Base-by-base conservation (phyloP, 1,140 invertebrate species). In the Plectrocnemia conspersa region DNA sequence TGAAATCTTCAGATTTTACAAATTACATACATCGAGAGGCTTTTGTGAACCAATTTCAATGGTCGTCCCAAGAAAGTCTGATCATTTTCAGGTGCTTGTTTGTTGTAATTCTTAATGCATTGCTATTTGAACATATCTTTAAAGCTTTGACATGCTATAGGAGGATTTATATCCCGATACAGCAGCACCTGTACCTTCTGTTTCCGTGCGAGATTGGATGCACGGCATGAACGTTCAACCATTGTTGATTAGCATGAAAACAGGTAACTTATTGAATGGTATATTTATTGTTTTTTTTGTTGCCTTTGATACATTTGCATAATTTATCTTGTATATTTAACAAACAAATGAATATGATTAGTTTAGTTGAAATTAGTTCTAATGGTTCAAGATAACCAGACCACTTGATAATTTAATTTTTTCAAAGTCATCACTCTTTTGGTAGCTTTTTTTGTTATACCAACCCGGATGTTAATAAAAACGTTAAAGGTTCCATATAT, bases 151-250 rank as follows among this genome's bases (percentile, higher is more conserved):
- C 27, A 21, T 21, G 6, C 11, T 70, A 19, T 69, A 80, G 80
- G 88, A 90, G 64, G 94, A 98, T 72, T 74, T 98, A 23, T 98
- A 91, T 72, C 93, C 93, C 0, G 91, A 96, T 63, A 97, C 94
- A 3, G 80, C 84, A 5, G 87, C 89, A 49, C 83, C 85, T 1
- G 83, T 83, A 52, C 88, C 93, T 1, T 85, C 89, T 3, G 69
- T 96, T 1, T 82, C 83, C n/a, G 87, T 91, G 9, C 82, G 84
- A 55, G 91, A 95, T 68, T 96, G 93, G 91, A 79, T 91, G 22
- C 82, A 77, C 64, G 93, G 93, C 2, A 82, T 87, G 61, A 92
- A 92, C 66, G 80, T 82, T 46, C 80, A 81, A 33, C 92, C 91
- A 0, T 72, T 93, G 38, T 74, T 93, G 9, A 88, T 93, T 65